Evolutionary conservation across 1,140 invertebrate species (phyloP).

Genomic region (Lasioglossum albipes): DNA sequence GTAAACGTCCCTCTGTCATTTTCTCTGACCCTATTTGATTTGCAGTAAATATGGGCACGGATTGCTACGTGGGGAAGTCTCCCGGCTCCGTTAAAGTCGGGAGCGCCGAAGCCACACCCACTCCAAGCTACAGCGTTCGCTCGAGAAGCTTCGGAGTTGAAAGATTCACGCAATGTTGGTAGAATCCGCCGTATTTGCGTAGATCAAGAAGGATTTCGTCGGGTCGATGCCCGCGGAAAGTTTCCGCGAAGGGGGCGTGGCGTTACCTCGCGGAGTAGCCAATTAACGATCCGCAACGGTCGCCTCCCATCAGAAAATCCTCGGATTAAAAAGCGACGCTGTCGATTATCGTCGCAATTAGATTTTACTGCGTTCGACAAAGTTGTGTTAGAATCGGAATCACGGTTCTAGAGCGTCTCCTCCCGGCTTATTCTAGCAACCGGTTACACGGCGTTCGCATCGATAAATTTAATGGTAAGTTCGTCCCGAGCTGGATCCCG

Average conservation of each 20-base stretch:
- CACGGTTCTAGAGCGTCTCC: too few relatives aligned
- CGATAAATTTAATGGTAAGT: conserved; percentile 57
- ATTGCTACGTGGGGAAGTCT: too few relatives aligned
- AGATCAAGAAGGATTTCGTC: background rate
- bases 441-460: conserved; percentile 48
- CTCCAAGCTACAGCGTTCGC: too few relatives aligned
- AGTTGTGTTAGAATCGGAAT: background rate
- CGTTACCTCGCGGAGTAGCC: background rate
- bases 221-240: background rate
- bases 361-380: background rate
- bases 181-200: background rate
- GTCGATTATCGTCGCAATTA: background rate
- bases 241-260: background rate
- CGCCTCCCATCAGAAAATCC: too few relatives aligned
- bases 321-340: background rate
- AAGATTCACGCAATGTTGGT: background rate
- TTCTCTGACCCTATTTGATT: too few relatives aligned
- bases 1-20: too few relatives aligned
- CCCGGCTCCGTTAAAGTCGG: too few relatives aligned
- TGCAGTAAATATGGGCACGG: too few relatives aligned
- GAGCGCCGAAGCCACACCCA: too few relatives aligned
- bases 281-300: background rate
- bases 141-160: background rate
- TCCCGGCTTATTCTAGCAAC: conserved; percentile 15
- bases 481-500: conserved; percentile 28